Base-by-base conservation (phyloP, 2,797 vertebrate species). In the Botia almorhae region DNA sequence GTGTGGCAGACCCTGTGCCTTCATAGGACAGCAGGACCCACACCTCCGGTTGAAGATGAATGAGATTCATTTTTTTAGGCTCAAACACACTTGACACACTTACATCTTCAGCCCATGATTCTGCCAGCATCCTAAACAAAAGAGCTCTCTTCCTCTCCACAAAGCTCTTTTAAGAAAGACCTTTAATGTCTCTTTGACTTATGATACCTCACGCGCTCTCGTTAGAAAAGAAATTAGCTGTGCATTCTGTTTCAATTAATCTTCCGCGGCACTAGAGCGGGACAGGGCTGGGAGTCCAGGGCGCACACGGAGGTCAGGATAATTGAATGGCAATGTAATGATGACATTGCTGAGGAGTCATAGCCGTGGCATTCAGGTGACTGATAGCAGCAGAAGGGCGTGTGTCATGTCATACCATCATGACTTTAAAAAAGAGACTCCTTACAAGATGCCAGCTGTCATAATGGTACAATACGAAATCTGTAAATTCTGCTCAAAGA, bases 161-260 rank as follows among this genome's bases (percentile, higher is more conserved):
- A 88, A 89, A 90, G 89, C 86, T 86, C 72, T 83, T 83, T 81
- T 17, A 0, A 69, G 74, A 78, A 71, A 82, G 65, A 21, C 7
- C 76, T 8, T 33, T 73, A 87, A 80, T 84, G 72, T 78, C 82
- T 73, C 11, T 33, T 86, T 88, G 79, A 84, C 83, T 86, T 87
- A 87, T 84, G 76, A 80, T 83, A 58, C 53, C 84, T 91, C 88
- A 87, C 86, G 88, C 90, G 84, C 83, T 90, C 91, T 92, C 90
- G 91, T 94, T 93, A 93, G 92, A 92, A 92, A 93, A 90, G 87
- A 94, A 94, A 94, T 94, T 93, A 93, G 93, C 93, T 89, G 92
- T 91, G 90, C 92, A 92, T 94, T 94, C 89, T 83, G 88, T 93
- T 95, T 95, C 92, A 94, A 95, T 94, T 95, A 94, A 94, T 93